phyloP scores from a whole-genome alignment of 2,113 vertebrate species.

The Calidris pygmaea region DNA sequence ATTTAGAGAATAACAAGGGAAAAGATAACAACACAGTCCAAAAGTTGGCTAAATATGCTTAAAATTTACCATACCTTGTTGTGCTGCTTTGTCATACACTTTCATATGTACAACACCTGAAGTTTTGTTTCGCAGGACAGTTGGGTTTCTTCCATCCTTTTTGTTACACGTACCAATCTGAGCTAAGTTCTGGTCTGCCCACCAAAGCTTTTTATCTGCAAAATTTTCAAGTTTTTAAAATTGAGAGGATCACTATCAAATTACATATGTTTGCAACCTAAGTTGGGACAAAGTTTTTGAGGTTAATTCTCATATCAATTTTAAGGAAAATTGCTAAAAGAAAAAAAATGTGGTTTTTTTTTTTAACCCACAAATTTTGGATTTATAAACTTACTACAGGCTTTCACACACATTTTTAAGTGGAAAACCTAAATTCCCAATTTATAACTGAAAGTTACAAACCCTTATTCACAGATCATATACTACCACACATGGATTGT shows the following conservation, averaged over 20 bases:
- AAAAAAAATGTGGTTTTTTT: not conserved
- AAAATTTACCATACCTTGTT: slow-evolving; percentile 82
- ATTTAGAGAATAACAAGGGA: not conserved
- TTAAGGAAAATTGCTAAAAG: not conserved
- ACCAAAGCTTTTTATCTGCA: slow-evolving; percentile 94
- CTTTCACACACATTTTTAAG: not conserved
- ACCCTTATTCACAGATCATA: not conserved
- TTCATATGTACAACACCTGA: slow-evolving; percentile 96
- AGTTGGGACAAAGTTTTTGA: not conserved
- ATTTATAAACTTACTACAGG: not conserved
- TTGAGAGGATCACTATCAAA: not conserved
- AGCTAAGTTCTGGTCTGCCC: slow-evolving; percentile 92
- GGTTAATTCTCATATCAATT: not conserved
- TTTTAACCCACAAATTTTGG: not conserved
- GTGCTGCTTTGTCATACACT: slow-evolving; percentile 91
- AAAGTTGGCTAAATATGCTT: not conserved
- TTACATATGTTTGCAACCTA: not conserved
- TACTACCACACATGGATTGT: not conserved
- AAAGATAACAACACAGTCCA: not conserved
- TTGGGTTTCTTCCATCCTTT: slow-evolving; percentile 86
- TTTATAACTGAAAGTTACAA: not conserved
- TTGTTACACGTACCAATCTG: slow-evolving; percentile 93
- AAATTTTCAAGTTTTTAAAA: slow-evolving; percentile 20
- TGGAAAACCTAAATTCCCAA: not conserved
- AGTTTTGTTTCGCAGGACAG: slow-evolving; percentile 91